Percentiles rank a stretch among this genome's conserved stretches.
Evolutionary conservation across 2,113 vertebrate genomes (phyloP).

Genomic region (Peromyscus polionotus): DNA sequence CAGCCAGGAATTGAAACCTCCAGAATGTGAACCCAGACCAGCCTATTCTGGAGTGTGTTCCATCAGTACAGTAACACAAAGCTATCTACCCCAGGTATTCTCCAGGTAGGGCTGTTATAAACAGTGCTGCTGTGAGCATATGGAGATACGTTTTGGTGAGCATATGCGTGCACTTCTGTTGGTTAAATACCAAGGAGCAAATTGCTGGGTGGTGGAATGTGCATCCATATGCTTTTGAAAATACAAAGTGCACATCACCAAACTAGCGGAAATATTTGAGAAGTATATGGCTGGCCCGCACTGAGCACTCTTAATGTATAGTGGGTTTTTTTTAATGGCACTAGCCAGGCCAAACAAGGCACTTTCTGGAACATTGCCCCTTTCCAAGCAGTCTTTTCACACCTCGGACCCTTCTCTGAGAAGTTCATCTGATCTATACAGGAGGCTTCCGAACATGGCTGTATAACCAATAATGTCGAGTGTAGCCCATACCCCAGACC

Average conservation of each 20-base stretch:
- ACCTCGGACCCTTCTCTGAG: background rate
- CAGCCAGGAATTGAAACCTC: background rate
- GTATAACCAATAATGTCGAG: accelerated
- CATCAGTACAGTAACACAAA: background rate
- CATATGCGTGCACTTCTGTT: background rate
- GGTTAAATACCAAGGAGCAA: background rate
- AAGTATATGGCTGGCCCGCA: background rate
- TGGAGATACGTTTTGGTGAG: background rate
- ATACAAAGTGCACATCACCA: background rate
- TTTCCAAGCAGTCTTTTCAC: background rate
- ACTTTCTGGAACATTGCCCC: too few species aligned
- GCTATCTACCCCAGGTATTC: background rate
- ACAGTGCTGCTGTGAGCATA: background rate
- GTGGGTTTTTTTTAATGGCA: background rate
- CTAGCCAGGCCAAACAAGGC: background rate
- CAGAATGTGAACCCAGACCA: background rate
- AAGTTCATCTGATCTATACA: background rate
- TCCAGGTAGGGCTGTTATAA: background rate
- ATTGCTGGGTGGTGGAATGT: background rate
- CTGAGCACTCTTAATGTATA: background rate
- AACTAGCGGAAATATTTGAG: background rate
- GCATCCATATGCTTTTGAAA: background rate
- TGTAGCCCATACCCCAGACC: background rate
- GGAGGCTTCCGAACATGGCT: background rate
- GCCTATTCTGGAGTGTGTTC: background rate